Evolutionary conservation across 2,113 vertebrate species (phyloP).

Genomic region (Cyprinodon brontotheroides): DNA sequence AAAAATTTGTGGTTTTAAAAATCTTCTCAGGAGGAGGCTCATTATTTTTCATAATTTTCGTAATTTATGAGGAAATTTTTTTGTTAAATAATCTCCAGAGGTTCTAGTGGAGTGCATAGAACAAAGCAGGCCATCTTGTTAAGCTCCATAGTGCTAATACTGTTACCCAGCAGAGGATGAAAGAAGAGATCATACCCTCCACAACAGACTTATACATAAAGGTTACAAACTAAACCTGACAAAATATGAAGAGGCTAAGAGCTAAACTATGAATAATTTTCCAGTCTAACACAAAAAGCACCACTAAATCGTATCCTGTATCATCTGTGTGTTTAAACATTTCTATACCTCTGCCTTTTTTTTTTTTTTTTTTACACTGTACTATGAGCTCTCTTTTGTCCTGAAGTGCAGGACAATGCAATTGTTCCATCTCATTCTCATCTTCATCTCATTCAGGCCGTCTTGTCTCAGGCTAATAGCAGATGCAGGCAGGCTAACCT

Average conservation of each 20-base stretch:
- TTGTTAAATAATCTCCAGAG: too few relatives aligned
- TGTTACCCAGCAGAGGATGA: too few relatives aligned
- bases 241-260: not conserved
- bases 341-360: not conserved
- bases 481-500: constrained; percentile 56
- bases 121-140: too few relatives aligned
- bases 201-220: not conserved
- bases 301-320: constrained; percentile 42
- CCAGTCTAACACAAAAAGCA: constrained; percentile 65
- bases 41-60: too few relatives aligned
- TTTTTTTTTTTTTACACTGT: constrained; percentile 17
- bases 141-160: too few relatives aligned
- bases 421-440: constrained; percentile 52
- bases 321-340: constrained; percentile 27
- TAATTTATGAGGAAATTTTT: too few relatives aligned
- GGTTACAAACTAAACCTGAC: not conserved
- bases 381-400: constrained; percentile 51
- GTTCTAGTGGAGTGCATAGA: too few relatives aligned
- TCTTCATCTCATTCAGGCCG: constrained; percentile 62
- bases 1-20: too few relatives aligned
- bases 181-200: too few relatives aligned
- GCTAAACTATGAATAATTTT: not conserved
- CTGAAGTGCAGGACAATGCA: constrained; percentile 31
- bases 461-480: constrained; percentile 59
- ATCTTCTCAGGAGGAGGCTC: too few relatives aligned